phyloP scores from a whole-genome alignment of 2,797 vertebrate genomes.

The Fistularia commersonii region DNA sequence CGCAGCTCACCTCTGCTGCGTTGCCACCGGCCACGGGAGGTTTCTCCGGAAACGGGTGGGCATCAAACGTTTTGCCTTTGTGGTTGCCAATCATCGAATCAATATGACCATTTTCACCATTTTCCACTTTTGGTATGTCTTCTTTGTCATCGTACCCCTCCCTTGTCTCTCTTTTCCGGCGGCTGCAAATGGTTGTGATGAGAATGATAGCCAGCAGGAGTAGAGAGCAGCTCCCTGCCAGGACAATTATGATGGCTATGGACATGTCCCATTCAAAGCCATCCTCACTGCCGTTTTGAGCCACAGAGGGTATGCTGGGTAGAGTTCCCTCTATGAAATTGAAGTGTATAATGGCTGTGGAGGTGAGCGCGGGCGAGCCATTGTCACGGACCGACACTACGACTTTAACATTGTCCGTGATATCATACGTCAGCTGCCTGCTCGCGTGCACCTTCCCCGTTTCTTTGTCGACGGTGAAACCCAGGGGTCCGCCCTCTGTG shows the following conservation, averaged over 20 bases:
- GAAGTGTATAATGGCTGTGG: constrained; percentile 83
- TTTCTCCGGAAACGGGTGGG: constrained; percentile 83
- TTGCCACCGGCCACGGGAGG: constrained; percentile 72
- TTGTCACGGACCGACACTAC: constrained; percentile 83
- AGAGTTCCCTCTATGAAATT: constrained; percentile 79
- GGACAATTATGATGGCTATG: constrained; percentile 87
- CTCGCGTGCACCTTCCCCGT: constrained; percentile 86
- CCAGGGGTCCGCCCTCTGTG: constrained; percentile 78
- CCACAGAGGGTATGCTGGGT: constrained; percentile 73
- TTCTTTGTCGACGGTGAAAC: constrained; percentile 83
- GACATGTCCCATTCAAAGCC: constrained; percentile 86
- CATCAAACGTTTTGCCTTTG: constrained; percentile 83
- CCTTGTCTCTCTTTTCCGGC: constrained; percentile 80
- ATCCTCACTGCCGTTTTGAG: constrained; percentile 73
- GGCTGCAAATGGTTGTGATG: constrained; percentile 90
- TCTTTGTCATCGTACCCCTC: constrained; percentile 77
- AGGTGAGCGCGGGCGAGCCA: constrained; percentile 83
- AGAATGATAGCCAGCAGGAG: constrained; percentile 90
- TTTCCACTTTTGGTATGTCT: constrained; percentile 79
- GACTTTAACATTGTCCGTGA: constrained; percentile 80
- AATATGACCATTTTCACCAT: constrained; percentile 74
- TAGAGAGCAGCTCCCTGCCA: constrained; percentile 92
- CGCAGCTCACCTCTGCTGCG: constrained; percentile 73
- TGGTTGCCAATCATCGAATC: constrained; percentile 74
- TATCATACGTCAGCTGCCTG: constrained; percentile 82